These are phyloP conservation scores for Caerostris extrusa DNA, from an alignment of 1,140 invertebrate species.

Conservation along the genomic window DNA sequence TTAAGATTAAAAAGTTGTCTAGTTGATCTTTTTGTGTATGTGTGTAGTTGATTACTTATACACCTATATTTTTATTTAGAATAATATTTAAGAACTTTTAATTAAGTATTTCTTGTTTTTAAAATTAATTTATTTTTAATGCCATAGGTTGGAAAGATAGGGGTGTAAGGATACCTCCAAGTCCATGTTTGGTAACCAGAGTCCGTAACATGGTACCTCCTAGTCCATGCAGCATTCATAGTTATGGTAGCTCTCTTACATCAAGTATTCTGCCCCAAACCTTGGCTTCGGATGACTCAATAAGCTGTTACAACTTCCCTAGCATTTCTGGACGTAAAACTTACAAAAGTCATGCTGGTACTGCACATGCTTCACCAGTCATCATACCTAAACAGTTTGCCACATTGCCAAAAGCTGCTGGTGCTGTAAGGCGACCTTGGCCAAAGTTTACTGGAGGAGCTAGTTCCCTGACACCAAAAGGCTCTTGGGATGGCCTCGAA, in stretches of 20 bases:
- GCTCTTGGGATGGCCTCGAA: constrained; percentile 77
- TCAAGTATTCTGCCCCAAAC: constrained; percentile 42
- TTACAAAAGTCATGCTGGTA: constrained; percentile 63
- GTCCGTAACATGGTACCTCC: constrained; percentile 37
- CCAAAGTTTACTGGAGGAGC: constrained; percentile 28
- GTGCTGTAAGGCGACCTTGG: constrained; percentile 41
- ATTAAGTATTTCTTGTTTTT: no score
- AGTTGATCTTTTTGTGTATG: no score
- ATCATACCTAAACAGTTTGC: constrained; percentile 76
- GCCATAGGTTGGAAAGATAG: constrained; percentile 71
- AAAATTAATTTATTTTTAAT: neutral
- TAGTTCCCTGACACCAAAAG: constrained; percentile 62
- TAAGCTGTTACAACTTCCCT: constrained; percentile 65
- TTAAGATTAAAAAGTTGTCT: no score
- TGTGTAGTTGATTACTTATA: no score
- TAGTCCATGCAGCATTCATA: constrained; percentile 76
- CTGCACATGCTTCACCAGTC: constrained; percentile 62
- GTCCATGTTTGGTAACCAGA: constrained; percentile 55
- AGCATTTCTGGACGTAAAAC: constrained; percentile 42
- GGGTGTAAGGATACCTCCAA: constrained; percentile 67
- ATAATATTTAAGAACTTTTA: no score
- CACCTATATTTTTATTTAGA: no score
- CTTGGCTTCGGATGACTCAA: constrained; percentile 29
- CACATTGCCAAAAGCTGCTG: constrained; percentile 74
- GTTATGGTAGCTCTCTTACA: constrained; percentile 63